phyloP scores from a whole-genome alignment of 1,140 invertebrate species.

The Drosophila lacertosa region DNA sequence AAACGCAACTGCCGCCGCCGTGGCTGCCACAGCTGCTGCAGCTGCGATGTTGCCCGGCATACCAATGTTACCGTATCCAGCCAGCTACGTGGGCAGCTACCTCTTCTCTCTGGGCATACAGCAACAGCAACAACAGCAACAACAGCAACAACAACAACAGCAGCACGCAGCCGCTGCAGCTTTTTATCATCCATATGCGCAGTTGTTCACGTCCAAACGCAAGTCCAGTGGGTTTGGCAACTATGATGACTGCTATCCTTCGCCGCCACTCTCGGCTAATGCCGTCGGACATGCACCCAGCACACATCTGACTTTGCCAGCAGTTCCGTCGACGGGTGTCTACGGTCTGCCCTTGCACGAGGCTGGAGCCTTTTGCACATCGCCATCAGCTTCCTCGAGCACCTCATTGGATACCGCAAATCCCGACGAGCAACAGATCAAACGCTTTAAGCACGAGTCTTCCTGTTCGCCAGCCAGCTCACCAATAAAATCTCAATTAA shows the following conservation, averaged over 20 bases:
- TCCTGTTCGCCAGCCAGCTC: constrained; percentile 78
- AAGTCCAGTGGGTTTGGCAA: constrained; percentile 57
- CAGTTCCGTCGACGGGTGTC: constrained; percentile 11
- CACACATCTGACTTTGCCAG: constrained; percentile 50
- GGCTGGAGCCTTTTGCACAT: constrained; percentile 71
- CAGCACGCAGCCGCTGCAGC: constrained; percentile 43
- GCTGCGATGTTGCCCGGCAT: constrained; percentile 84
- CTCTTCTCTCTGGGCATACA: constrained; percentile 87
- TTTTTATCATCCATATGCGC: constrained; percentile 74
- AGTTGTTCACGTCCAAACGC: constrained; percentile 65
- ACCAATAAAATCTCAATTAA: constrained; percentile 59
- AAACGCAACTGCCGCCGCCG: constrained; percentile 59
- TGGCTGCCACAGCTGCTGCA: constrained; percentile 79
- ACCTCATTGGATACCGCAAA: constrained; percentile 63
- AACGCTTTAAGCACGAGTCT: constrained; percentile 72
- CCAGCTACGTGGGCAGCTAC: constrained; percentile 86
- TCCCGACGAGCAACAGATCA: constrained; percentile 60
- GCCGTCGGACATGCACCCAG: constrained; percentile 24
- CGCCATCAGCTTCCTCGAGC: constrained; percentile 72
- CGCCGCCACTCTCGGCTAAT: constrained; percentile 79
- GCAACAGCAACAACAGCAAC: constrained; percentile 85
- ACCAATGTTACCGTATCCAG: constrained; percentile 86
- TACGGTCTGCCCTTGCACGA: constrained; percentile 61
- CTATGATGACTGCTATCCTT: constrained; percentile 78
- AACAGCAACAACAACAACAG: constrained; percentile 51